Evolutionary conservation across 2,113 vertebrate species (phyloP).

Genomic region (Noturus placidus): DNA sequence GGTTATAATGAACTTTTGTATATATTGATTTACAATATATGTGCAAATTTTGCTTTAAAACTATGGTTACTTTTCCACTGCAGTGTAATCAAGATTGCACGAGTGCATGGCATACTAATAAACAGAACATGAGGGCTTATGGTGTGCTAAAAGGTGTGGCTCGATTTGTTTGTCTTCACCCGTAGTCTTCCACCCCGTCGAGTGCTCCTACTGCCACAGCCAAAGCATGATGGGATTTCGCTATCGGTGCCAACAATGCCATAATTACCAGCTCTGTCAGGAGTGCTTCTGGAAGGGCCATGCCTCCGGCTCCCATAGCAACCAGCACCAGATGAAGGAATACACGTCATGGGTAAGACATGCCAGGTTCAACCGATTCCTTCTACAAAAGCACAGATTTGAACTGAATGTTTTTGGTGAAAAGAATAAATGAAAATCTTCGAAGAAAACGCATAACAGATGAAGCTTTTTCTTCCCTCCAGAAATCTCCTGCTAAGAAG

Average conservation of each 20-base stretch:
- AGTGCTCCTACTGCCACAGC: slow-evolving; percentile 97
- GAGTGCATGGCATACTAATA: not conserved
- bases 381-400: not conserved
- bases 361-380: not conserved
- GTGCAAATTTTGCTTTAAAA: not conserved
- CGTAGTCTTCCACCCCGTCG: slow-evolving; percentile 96
- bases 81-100: not conserved
- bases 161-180: not conserved
- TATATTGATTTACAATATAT: not conserved
- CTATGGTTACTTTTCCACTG: not conserved
- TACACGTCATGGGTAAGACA: slow-evolving; percentile 98
- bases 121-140: slow-evolving; percentile 2
- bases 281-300: slow-evolving; percentile 99
- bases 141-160: not conserved
- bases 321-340: slow-evolving; percentile 86
- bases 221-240: slow-evolving; percentile 99
- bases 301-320: slow-evolving; percentile 86
- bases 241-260: slow-evolving; percentile 99
- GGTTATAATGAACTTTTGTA: not conserved
- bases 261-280: slow-evolving; percentile 99
- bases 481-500: slow-evolving; percentile 99
- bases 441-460: not conserved
- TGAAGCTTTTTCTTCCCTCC: slow-evolving; percentile 10
- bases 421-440: not conserved
- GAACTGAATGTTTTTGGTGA: not conserved